Evolutionary conservation across 2,797 vertebrate species (phyloP).

Genomic region (Halcyon leucocephala): DNA sequence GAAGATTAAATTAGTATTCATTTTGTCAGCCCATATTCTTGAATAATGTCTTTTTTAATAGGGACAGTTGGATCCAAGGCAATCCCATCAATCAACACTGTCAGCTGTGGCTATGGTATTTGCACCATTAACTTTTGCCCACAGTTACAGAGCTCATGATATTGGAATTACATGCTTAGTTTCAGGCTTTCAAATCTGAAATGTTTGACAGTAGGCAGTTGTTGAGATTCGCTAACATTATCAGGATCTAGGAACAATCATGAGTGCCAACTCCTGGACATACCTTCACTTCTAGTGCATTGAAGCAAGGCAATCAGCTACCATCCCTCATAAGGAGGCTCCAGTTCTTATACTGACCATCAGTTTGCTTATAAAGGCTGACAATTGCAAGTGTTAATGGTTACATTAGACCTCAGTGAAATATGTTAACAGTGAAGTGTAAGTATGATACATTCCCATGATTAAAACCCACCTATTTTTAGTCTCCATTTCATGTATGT

Average conservation of each 20-base stretch:
- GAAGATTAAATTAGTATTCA: neutral
- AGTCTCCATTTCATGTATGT: neutral
- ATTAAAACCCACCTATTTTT: neutral
- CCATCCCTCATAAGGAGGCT: neutral
- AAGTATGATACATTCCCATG: neutral
- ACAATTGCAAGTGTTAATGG: neutral
- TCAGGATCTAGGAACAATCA: neutral
- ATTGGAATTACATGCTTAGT: neutral
- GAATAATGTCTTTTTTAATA: conserved; percentile 7
- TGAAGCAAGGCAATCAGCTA: neutral
- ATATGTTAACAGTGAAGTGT: neutral
- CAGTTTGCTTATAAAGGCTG: neutral
- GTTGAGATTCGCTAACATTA: neutral
- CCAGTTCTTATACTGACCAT: neutral
- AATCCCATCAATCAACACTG: neutral
- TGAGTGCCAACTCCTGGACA: neutral
- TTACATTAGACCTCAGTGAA: neutral
- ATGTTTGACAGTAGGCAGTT: neutral
- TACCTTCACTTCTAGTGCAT: neutral
- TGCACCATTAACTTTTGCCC: neutral
- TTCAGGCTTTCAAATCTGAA: neutral
- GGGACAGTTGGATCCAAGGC: neutral
- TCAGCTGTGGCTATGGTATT: neutral
- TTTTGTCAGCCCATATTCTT: neutral
- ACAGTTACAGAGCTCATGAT: neutral